Base-by-base conservation (phyloP, 2,888 invertebrate genomes). In the Drosophila meridionalis region DNA sequence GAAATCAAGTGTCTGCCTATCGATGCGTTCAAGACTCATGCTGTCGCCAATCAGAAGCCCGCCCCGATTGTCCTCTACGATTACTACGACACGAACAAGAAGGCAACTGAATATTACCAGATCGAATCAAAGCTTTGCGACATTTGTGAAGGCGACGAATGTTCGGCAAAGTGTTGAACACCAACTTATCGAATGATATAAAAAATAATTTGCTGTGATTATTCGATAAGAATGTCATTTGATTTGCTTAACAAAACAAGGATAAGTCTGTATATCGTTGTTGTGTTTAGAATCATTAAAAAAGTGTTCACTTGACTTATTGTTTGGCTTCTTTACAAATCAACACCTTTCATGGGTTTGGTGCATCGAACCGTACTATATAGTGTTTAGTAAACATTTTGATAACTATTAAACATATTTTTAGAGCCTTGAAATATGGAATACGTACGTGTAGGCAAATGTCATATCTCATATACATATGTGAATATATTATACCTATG, bases 31-130 rank as follows among this genome's bases (percentile, higher is more conserved):
- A 95, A 97, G 82, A 96, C 96, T 0, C 96, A 97, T 92, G 96
- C 97, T 90, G 97, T 98, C 6, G 97, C 97, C 2, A 95, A 96
- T 56, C 97, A 98, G 90, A 97, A 97, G 70, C 96, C 98, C 26
- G 97, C 97, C 30, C 95, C 97, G 79, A 97, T 98, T 79, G 95
- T 96, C 34, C 95, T 99, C 58, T 96, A 96, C 80, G 99, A 99
- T 92, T 97, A 99, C 83, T 99, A 98, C 89, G 98, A 99, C 92
- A 97, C 96, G 78, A 96, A 80, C 40, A 90, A 91, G 69, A 92
- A 89, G 69, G 92, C 90, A 26, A 92, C 92, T 32, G 85, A 86
- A 4, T 92, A 85, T 63, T 92, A 93, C 76, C 78, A 84, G 12
- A 74, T 91, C 48, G 82, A 76, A 1, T 87, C 91, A 0, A 90